A percentile compares a stretch with the other conserved stretches of the same genome.
Conservation (phyloP, 2,113 vertebrate genomes). For the Gambusia affinis region DNA sequence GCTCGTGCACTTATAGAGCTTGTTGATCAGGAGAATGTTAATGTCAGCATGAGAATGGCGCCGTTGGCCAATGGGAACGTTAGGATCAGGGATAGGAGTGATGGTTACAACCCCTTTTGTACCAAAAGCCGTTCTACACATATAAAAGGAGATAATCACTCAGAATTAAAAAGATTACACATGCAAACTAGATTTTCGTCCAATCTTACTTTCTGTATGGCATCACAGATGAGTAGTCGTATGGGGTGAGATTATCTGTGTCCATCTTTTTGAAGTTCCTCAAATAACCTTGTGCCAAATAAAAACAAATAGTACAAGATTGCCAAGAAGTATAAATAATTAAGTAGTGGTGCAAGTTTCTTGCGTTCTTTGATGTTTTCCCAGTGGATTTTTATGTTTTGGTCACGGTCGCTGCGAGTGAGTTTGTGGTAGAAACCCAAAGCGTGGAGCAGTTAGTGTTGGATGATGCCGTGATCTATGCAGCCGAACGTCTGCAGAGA, state of each 20-base stretch:
- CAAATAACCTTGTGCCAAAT: not conserved
- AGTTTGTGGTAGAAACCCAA: conserved; percentile 80
- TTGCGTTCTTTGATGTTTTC: conserved; percentile 47
- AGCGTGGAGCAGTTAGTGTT: conserved; percentile 70
- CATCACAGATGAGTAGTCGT: conserved; percentile 71
- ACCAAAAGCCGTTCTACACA: conserved; percentile 60
- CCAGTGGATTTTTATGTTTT: conserved; percentile 64
- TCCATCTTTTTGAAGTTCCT: conserved; percentile 44
- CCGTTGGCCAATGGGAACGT: conserved; percentile 52
- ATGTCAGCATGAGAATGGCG: not conserved
- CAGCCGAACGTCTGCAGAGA: conserved; percentile 65
- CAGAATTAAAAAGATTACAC: not conserved
- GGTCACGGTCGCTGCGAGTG: conserved; percentile 63
- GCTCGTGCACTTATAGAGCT: conserved; percentile 55
- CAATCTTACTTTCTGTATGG: conserved; percentile 62
- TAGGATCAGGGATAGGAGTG: conserved; percentile 52
- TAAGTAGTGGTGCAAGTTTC: not conserved
- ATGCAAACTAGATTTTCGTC: not conserved
- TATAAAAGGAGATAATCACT: not conserved
- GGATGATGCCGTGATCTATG: conserved; percentile 38
- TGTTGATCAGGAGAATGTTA: conserved; percentile 65
- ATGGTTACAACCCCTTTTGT: conserved; percentile 25
- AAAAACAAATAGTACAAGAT: not conserved
- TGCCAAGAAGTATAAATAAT: not conserved
- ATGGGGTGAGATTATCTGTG: conserved; percentile 49